Evolutionary conservation across 2,113 vertebrate genomes (phyloP), one percentile per base, ranked within the genome.

Genomic region (Leptodactylus fuscus): DNA sequence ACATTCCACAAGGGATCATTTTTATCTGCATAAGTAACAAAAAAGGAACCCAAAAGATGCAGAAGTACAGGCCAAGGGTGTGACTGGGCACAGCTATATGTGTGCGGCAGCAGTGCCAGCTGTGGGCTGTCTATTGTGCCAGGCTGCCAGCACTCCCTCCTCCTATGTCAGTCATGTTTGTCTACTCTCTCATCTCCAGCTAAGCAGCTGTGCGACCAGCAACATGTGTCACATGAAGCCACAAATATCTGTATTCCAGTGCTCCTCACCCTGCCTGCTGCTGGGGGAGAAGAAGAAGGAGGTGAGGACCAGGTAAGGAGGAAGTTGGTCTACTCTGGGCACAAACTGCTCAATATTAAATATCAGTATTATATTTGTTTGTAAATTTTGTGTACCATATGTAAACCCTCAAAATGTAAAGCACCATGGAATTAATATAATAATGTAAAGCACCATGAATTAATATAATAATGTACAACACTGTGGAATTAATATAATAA

Each of bases 1-100:
- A 88, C 94, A 94, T 94, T 95, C 93, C 93, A 89, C 87, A 91
- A 86, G 89, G 92, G 93, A 92, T 94, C 91, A 94, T 93, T 94
- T 87, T 85, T 85, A 91, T 93, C 90, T 90, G 92, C 91, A 93
- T 91, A 92, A 93, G 34, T 36, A 38, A 69, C 93, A 94, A 90
- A 55, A 91, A 93, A 94, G 92, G 90, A 91, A 90, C 84, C 91
- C 90, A 92, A 88, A 89, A 89, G 88, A 91, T 90, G 92, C 93
- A 91, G 55, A 93, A 89, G 87, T 91, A 90, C 91, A 92, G 91
- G 91, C 91, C 92, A 93, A 93, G 88, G 91, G 94, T 93, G 93
- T 92, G 92, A 93, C 74, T 87, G 90, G 92, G 89, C 88, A 91
- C 86, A 79, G 88, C 91, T 91, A 90, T 92, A 91, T 92, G 88